phyloP scores from a whole-genome alignment of 2,797 vertebrate genomes.

The Cetoscarus ocellatus region DNA sequence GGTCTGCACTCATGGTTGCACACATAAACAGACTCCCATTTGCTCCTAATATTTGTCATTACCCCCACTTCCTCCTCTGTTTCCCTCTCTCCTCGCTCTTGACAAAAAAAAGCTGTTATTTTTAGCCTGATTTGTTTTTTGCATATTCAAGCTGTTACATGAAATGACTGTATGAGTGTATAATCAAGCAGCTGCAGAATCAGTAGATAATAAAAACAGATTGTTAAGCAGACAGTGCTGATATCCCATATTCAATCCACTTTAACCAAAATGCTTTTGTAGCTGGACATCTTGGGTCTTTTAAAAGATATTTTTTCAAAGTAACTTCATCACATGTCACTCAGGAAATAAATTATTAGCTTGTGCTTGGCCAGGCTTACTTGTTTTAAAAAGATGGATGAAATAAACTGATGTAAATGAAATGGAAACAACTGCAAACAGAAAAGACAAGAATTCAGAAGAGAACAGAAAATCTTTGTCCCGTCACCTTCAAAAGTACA shows the following conservation, averaged over 20 bases:
- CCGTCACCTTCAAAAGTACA: too few relatives aligned
- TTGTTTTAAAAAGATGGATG: neutral
- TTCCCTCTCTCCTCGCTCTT: conserved; percentile 17
- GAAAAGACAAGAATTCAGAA: too few relatives aligned
- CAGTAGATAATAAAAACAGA: conserved; percentile 47
- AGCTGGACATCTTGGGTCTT: neutral
- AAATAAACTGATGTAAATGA: too few relatives aligned
- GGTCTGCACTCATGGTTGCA: conserved; percentile 7
- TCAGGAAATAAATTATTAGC: neutral
- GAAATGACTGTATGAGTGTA: conserved; percentile 48
- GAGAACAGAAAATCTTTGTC: too few relatives aligned
- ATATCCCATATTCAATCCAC: conserved; percentile 34
- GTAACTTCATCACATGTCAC: neutral
- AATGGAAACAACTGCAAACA: too few relatives aligned
- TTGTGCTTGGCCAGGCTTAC: neutral
- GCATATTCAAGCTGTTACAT: conserved; percentile 57
- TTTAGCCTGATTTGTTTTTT: conserved; percentile 55
- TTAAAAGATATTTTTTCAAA: conserved; percentile 15
- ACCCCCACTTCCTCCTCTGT: conserved; percentile 32
- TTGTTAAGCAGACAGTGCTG: conserved; percentile 35
- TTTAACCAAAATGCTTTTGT: conserved; percentile 6
- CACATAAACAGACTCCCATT: conserved; percentile 18
- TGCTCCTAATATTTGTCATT: conserved; percentile 43
- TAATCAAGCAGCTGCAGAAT: conserved; percentile 53
- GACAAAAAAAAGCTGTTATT: conserved; percentile 58